Percentiles rank a stretch among this genome's conserved stretches.
Evolutionary conservation across 2,888 invertebrate genomes (phyloP).

Genomic region (Lordiphosa fenestrarum): DNA sequence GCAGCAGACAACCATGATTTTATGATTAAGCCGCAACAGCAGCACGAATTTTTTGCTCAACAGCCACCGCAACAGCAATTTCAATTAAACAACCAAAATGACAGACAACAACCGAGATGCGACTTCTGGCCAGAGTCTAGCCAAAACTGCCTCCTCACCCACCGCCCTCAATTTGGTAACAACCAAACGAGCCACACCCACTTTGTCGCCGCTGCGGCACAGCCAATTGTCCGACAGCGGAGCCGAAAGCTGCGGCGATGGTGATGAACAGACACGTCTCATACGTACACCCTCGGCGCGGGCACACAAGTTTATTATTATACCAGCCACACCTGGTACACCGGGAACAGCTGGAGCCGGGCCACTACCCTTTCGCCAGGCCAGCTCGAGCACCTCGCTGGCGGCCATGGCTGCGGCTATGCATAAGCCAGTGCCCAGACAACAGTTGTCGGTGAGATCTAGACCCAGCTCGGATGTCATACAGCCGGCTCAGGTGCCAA

Average conservation of each 20-base stretch:
- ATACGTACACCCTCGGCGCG: constrained; percentile 73
- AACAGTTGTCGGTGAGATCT: constrained; percentile 44
- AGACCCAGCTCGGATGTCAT: constrained; percentile 65
- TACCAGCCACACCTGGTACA: constrained; percentile 72
- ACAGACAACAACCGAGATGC: constrained; percentile 14
- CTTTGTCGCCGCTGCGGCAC: constrained; percentile 59
- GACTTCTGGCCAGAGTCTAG: constrained; percentile 18
- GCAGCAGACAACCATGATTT: constrained; percentile 42
- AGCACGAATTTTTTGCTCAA: constrained; percentile 23
- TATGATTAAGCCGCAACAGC: constrained; percentile 44
- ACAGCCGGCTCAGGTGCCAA: constrained; percentile 42
- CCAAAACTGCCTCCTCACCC: constrained; percentile 60
- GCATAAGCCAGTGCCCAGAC: constrained; percentile 52
- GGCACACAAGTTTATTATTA: constrained; percentile 78
- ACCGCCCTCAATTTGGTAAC: constrained; percentile 50
- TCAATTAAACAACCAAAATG: constrained; percentile 28
- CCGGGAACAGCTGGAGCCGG: constrained; percentile 27
- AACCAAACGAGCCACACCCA: constrained; percentile 47
- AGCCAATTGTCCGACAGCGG: constrained; percentile 77
- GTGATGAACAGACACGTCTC: constrained; percentile 76
- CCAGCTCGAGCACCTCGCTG: constrained; percentile 67
- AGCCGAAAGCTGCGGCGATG: constrained; percentile 72
- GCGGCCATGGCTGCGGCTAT: constrained; percentile 56
- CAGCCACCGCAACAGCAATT: constrained; percentile 15
- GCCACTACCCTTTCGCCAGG: constrained; percentile 56